Evolutionary conservation across 2,113 vertebrate genomes (phyloP).

Genomic region (Glaucomys volans): DNA sequence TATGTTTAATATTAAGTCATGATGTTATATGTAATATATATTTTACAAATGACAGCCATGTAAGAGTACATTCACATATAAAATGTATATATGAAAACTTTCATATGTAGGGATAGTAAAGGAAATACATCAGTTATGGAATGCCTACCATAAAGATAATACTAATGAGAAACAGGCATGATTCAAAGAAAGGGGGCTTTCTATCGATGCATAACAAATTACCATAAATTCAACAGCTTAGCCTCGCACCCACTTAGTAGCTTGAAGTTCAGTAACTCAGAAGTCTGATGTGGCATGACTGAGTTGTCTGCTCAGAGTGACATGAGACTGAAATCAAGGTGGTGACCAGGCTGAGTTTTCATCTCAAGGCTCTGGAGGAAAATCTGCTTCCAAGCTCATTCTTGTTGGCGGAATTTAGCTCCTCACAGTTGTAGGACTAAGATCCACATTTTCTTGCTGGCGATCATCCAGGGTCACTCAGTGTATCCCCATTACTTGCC

Average conservation of each 20-base stretch:
- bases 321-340: not conserved
- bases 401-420: not conserved
- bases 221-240: constrained; percentile 13
- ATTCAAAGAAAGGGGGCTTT: constrained; percentile 1
- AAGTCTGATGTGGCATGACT: not conserved
- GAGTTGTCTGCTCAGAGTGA: not conserved
- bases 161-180: not conserved
- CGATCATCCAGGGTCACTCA: not conserved
- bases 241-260: not conserved
- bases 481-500: not conserved
- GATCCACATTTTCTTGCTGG: not conserved
- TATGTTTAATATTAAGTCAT: too few species aligned
- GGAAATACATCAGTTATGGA: not conserved
- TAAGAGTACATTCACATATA: not conserved
- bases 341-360: not conserved
- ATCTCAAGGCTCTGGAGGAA: not conserved
- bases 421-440: not conserved
- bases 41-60: not conserved
- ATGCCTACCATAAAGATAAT: not conserved
- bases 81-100: not conserved
- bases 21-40: too few species aligned
- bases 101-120: not conserved
- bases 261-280: not conserved
- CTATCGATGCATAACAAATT: not conserved
- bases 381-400: not conserved